These are phyloP conservation scores for Pemphredon lugubris DNA, from an alignment of 2,888 invertebrate genomes.

Conservation along the genomic window DNA sequence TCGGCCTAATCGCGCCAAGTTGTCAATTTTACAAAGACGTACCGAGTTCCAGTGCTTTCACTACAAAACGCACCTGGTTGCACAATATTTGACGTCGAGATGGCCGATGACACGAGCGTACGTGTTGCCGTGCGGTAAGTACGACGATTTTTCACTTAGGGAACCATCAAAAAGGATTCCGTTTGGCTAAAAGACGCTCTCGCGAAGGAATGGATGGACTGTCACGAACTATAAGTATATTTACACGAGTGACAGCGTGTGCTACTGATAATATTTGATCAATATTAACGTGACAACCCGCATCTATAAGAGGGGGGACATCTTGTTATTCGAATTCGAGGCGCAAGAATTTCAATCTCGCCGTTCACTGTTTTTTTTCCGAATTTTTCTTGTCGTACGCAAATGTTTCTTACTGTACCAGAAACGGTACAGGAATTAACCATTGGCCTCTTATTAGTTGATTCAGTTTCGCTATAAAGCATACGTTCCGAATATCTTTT, in stretches of 20 bases:
- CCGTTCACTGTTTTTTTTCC: neutral
- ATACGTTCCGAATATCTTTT: neutral
- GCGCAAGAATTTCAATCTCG: neutral
- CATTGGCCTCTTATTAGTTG: too few relatives aligned
- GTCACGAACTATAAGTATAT: slow-evolving; percentile 3
- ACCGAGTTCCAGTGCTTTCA: slow-evolving; percentile 32
- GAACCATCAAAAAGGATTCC: neutral
- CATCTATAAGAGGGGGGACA: slow-evolving; percentile 12
- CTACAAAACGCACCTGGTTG: slow-evolving; percentile 20
- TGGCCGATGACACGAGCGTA: slow-evolving; percentile 80
- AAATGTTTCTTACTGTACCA: neutral
- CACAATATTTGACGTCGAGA: slow-evolving; percentile 61
- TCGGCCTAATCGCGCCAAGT: slow-evolving; percentile 39
- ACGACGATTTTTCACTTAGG: neutral
- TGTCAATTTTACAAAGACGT: slow-evolving; percentile 26
- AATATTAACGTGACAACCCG: slow-evolving; percentile 13
- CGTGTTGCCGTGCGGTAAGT: slow-evolving; percentile 80
- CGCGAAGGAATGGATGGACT: slow-evolving; percentile 5
- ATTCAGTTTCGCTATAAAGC: neutral
- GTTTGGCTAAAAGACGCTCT: slow-evolving; percentile 4
- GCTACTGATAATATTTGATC: slow-evolving; percentile 1
- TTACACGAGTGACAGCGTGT: slow-evolving; percentile 25
- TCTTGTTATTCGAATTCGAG: slow-evolving; percentile 29
- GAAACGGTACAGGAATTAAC: too few relatives aligned
- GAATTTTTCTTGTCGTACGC: neutral